Evolutionary conservation across 2,797 vertebrate species (phyloP).

Genomic region (Gadopsis bispinosus): DNA sequence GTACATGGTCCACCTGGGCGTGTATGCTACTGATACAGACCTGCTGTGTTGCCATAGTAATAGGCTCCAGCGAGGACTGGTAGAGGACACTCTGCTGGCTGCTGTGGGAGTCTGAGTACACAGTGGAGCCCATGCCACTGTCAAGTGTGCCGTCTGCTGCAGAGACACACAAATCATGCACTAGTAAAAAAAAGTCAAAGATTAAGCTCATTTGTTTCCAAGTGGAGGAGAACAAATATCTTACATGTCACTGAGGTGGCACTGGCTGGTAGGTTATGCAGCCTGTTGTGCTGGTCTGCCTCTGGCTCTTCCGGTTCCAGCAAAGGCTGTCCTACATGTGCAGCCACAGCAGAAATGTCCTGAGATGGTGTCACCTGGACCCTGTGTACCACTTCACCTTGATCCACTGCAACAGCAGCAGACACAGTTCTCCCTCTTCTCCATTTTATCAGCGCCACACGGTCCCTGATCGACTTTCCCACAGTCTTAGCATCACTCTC

Average conservation of each 20-base stretch:
- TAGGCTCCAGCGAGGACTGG: slow-evolving; percentile 89
- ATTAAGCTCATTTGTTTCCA: slow-evolving; percentile 3
- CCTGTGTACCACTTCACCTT: slow-evolving; percentile 76
- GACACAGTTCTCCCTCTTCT: slow-evolving; percentile 91
- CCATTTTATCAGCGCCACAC: slow-evolving; percentile 95
- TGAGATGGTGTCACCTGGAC: slow-evolving; percentile 75
- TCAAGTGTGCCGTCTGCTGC: slow-evolving; percentile 94
- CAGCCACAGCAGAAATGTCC: slow-evolving; percentile 82
- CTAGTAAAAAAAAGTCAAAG: slow-evolving; percentile 33
- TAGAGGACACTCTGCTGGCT: slow-evolving; percentile 95
- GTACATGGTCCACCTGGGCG: slow-evolving; percentile 44
- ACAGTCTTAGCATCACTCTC: slow-evolving; percentile 95
- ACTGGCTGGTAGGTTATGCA: slow-evolving; percentile 87
- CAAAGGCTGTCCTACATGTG: slow-evolving; percentile 81
- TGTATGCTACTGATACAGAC: slow-evolving; percentile 83
- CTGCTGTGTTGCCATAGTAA: slow-evolving; percentile 87
- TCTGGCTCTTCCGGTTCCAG: slow-evolving; percentile 90
- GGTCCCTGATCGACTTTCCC: slow-evolving; percentile 94
- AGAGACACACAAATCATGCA: slow-evolving; percentile 62
- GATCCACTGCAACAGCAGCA: slow-evolving; percentile 74
- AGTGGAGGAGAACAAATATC: slow-evolving; percentile 47
- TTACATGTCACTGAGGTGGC: slow-evolving; percentile 93
- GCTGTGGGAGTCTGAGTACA: slow-evolving; percentile 95
- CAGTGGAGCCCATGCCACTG: slow-evolving; percentile 95
- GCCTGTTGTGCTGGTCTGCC: slow-evolving; percentile 88